Conservation (phyloP, 2,113 vertebrate genomes). For the Lates calcarifer region DNA sequence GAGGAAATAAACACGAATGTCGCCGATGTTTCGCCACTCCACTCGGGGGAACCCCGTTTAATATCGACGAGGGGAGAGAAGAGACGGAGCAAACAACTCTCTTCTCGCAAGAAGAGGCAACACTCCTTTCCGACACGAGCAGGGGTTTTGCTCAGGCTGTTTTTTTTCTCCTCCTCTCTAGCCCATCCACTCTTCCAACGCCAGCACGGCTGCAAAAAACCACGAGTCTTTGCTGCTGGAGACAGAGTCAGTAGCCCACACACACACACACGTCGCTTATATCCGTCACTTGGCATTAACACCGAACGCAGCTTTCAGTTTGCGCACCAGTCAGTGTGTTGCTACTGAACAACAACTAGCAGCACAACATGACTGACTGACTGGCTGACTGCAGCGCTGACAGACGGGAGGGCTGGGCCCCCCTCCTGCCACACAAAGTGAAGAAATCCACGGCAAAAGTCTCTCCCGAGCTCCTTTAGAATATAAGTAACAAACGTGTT, state of each 20-base stretch:
- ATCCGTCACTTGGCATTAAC: constrained; percentile 63
- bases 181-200: constrained; percentile 42
- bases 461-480: neutral
- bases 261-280: constrained; percentile 59
- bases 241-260: constrained; percentile 4
- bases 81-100: constrained; percentile 62
- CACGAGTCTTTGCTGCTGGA: constrained; percentile 6
- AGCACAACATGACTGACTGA: constrained; percentile 57
- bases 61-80: constrained; percentile 24
- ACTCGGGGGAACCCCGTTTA: constrained; percentile 19
- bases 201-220: constrained; percentile 17
- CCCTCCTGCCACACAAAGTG: constrained; percentile 44
- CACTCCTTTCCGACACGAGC: constrained; percentile 46
- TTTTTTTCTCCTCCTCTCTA: constrained; percentile 3
- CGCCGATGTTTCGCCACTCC: constrained; percentile 60
- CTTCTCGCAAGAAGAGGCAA: constrained; percentile 35
- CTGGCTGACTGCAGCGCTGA: constrained; percentile 62
- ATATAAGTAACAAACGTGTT: constrained; percentile 36
- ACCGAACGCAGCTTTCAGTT: constrained; percentile 66
- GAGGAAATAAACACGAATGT: constrained; percentile 58
- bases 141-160: neutral
- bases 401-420: constrained; percentile 35
- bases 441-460: constrained; percentile 43
- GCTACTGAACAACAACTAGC: constrained; percentile 75
- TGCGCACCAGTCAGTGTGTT: constrained; percentile 61